phyloP scores from a whole-genome alignment of 1,140 invertebrate genomes.

The Vollenhovia emeryi region DNA sequence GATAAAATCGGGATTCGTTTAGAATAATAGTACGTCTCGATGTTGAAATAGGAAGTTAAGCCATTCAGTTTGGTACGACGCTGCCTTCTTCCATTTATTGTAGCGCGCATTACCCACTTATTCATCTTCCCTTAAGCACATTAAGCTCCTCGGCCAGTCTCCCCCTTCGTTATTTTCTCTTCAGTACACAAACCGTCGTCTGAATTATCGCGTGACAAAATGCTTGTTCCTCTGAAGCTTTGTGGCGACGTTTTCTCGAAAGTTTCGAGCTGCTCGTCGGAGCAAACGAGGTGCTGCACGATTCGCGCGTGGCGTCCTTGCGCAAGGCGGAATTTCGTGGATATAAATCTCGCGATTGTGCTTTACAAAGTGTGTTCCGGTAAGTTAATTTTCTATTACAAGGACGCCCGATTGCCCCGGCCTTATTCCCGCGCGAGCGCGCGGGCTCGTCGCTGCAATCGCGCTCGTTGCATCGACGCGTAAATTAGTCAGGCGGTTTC shows the following conservation, averaged over 20 bases:
- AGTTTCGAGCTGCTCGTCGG: neutral
- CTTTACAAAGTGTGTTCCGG: slow-evolving; percentile 66
- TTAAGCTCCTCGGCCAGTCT: neutral
- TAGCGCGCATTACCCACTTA: neutral
- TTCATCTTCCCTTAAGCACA: neutral
- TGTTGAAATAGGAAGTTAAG: neutral
- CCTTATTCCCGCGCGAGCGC: slow-evolving; percentile 49
- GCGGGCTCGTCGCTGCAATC: slow-evolving; percentile 13
- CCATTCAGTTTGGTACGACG: neutral
- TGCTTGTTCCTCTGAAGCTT: neutral
- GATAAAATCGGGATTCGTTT: neutral
- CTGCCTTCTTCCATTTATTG: neutral
- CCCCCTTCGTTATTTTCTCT: neutral
- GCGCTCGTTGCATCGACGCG: slow-evolving; percentile 26
- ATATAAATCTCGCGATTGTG: slow-evolving; percentile 18
- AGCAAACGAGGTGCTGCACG: neutral
- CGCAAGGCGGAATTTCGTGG: slow-evolving; percentile 55
- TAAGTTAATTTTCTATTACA: slow-evolving; percentile 73
- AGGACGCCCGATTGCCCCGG: slow-evolving; percentile 61
- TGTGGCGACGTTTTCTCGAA: neutral
- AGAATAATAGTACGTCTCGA: neutral
- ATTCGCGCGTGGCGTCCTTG: slow-evolving; percentile 21
- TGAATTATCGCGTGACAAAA: neutral
- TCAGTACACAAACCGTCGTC: neutral
- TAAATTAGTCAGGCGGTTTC: slow-evolving; percentile 40